phyloP scores from a whole-genome alignment of 2,113 vertebrate genomes.

The Formicarius rufipectus region DNA sequence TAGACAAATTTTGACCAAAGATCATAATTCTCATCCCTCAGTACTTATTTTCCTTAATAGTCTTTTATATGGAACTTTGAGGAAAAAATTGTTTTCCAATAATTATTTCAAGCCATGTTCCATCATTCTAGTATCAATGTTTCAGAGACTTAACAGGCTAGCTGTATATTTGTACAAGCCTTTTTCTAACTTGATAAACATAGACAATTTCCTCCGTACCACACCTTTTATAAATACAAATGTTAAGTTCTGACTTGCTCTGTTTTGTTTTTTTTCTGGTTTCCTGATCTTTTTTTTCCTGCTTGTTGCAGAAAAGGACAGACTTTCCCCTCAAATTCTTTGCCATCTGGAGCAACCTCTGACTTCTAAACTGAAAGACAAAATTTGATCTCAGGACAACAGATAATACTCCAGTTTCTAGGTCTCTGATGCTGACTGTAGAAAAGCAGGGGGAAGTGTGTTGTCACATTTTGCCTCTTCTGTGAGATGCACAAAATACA shows the following conservation, averaged over 20 bases:
- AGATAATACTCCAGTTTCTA: not conserved
- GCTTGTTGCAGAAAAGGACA: not conserved
- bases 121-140: not conserved
- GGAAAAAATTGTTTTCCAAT: not conserved
- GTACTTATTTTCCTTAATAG: not conserved
- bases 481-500: not conserved
- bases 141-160: not conserved
- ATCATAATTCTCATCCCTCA: not conserved
- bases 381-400: not conserved
- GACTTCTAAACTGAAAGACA: conserved; percentile 8
- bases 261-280: not conserved
- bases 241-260: not conserved
- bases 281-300: not conserved
- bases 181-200: not conserved
- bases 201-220: not conserved
- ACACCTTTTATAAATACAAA: not conserved
- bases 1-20: not conserved
- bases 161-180: not conserved
- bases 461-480: not conserved
- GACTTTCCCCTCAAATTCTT: not conserved
- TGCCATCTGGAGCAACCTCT: not conserved
- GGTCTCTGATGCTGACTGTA: not conserved
- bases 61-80: not conserved
- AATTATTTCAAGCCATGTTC: not conserved
- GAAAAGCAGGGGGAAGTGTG: not conserved